A percentile compares a stretch with the other conserved stretches of the same genome.
phyloP scores from a whole-genome alignment of 2,797 vertebrate genomes.

The Helarctos malayanus region DNA sequence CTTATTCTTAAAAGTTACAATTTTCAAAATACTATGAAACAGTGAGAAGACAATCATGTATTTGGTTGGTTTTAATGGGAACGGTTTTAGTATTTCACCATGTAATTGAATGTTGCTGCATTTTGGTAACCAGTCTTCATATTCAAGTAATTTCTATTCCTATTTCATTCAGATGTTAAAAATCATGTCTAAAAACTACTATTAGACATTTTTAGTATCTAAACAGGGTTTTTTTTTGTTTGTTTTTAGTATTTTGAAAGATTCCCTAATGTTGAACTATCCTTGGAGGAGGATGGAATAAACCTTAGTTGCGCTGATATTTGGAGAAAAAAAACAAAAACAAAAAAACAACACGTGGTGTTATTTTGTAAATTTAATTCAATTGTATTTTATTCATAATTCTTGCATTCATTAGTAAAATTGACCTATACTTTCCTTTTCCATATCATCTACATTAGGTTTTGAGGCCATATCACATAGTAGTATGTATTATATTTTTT shows the following conservation, averaged over 20 bases:
- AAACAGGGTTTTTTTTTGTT: background rate
- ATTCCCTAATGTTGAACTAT: background rate
- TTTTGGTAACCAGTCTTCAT: background rate
- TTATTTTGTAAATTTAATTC: background rate
- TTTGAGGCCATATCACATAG: background rate
- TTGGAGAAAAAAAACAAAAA: slow-evolving; percentile 29
- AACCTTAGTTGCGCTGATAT: background rate
- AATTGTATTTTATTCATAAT: background rate
- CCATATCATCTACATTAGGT: background rate
- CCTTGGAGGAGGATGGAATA: background rate
- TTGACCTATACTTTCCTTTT: background rate
- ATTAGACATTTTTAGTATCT: background rate
- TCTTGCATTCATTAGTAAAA: background rate
- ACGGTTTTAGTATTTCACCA: background rate
- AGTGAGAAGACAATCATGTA: background rate
- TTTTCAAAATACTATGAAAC: background rate
- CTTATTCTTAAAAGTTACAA: background rate
- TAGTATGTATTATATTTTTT: background rate
- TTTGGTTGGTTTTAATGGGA: background rate
- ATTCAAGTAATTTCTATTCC: background rate
- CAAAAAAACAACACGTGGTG: background rate
- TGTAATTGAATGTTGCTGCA: background rate
- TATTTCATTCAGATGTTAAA: slow-evolving; percentile 26
- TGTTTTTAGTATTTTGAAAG: slow-evolving; percentile 24
- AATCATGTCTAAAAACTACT: background rate